Base-by-base conservation (phyloP, 1,140 invertebrate genomes). In the Eumeta japonica region DNA sequence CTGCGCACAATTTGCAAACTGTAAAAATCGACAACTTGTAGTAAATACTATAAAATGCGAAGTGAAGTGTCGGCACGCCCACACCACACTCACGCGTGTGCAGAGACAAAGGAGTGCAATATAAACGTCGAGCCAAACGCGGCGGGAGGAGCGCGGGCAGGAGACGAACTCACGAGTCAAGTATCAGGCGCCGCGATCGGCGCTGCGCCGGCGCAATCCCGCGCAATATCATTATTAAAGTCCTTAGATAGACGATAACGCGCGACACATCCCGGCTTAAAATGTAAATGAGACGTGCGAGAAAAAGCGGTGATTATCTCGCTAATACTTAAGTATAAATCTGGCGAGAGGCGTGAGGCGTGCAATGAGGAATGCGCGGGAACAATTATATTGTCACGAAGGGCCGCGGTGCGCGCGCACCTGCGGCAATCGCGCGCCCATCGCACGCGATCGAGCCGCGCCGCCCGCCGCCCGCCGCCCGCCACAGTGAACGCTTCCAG, bases 381-480 rank as follows among this genome's bases (percentile, higher is more conserved):
- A 24, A 24, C 67, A 72, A 72, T 72, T 72, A 72, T 68, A 66
- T 68, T 72, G 67, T 72, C 67, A 68, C 61, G 64, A 68, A 58
- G 54, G 54, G n/a, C n/a, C n/a, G n/a, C n/a, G n/a, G n/a, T n/a
- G n/a, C n/a, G n/a, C n/a, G n/a, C n/a, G n/a, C n/a, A n/a, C n/a
- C n/a, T n/a, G n/a, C n/a, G n/a, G n/a, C n/a, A n/a, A n/a, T n/a
- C n/a, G n/a, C n/a, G n/a, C n/a, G n/a, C n/a, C n/a, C n/a, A n/a
- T n/a, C n/a, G n/a, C n/a, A n/a, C n/a, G n/a, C n/a, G n/a, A n/a
- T n/a, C n/a, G n/a, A n/a, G n/a, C n/a, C n/a, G n/a, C n/a, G n/a
- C n/a, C n/a, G n/a, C n/a, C n/a, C n/a, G n/a, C n/a, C n/a, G n/a
- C n/a, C n/a, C n/a, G n/a, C n/a, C n/a, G n/a, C n/a, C n/a, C n/a